Percentiles rank a stretch among this genome's conserved stretches.
Conservation (phyloP, 2,888 invertebrate genomes). For the Merodon equestris region DNA sequence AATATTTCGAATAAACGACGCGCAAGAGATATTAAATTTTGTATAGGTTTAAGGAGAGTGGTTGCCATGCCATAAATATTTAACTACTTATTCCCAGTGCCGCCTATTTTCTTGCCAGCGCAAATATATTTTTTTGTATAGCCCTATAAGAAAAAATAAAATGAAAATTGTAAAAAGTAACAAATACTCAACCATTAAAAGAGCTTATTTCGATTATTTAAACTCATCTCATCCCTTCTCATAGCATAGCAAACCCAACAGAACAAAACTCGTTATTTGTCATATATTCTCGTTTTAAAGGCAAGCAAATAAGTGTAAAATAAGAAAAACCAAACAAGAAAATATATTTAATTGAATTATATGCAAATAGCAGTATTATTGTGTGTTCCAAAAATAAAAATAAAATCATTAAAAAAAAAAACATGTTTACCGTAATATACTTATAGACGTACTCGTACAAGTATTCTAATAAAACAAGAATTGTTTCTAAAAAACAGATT, state of each 20-base stretch:
- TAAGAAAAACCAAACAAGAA: constrained; percentile 30
- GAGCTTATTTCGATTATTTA: constrained; percentile 35
- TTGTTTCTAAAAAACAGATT: constrained; percentile 54
- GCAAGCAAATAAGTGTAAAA: constrained; percentile 13
- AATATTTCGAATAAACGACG: no score
- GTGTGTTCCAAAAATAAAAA: constrained; percentile 63
- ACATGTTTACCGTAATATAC: constrained; percentile 55
- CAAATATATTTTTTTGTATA: no score
- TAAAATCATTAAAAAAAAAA: constrained; percentile 42
- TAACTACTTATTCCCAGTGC: no score
- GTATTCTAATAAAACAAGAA: constrained; percentile 61
- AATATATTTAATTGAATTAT: constrained; percentile 46
- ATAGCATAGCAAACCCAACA: constrained; percentile 38
- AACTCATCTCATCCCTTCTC: constrained; percentile 52
- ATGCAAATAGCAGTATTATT: constrained; percentile 68
- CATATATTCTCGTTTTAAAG: constrained; percentile 52
- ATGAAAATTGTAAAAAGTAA: no score
- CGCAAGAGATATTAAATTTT: no score
- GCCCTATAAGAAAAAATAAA: no score
- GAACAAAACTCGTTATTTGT: constrained; percentile 46
- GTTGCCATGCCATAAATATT: no score
- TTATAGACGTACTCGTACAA: constrained; percentile 67
- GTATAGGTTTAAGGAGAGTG: no score
- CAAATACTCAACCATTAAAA: no score
- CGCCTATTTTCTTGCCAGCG: no score